A percentile compares a stretch with the other conserved stretches of the same genome.
phyloP scores from a whole-genome alignment of 2,888 invertebrate genomes.

The Cryptocheilus praepositus region DNA sequence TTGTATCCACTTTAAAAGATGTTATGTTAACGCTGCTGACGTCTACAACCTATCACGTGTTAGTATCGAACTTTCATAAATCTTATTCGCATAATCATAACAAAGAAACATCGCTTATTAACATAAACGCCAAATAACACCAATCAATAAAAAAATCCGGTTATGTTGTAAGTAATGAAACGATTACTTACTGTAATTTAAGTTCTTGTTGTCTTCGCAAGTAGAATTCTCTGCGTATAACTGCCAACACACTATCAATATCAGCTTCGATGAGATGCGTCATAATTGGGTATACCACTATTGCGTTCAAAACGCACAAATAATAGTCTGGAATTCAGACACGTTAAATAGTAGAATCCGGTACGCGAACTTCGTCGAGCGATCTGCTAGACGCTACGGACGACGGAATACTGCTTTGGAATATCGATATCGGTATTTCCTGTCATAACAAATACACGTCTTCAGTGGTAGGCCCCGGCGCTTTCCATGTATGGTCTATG shows the following conservation, averaged over 20 bases:
- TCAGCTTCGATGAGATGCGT: neutral
- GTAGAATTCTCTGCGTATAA: constrained; percentile 9
- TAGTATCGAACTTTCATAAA: too few relatives aligned
- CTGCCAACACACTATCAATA: neutral
- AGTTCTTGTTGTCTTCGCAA: neutral
- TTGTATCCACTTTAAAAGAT: too few relatives aligned
- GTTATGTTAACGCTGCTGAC: too few relatives aligned
- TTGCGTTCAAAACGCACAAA: neutral
- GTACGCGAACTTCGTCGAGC: neutral
- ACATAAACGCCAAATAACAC: too few relatives aligned
- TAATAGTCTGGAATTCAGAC: neutral
- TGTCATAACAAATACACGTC: constrained; percentile 15
- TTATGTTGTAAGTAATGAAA: neutral
- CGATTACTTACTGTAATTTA: constrained; percentile 23
- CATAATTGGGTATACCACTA: neutral
- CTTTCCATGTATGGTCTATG: constrained; percentile 41
- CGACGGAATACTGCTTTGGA: constrained; percentile 24
- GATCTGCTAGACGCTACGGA: constrained; percentile 10
- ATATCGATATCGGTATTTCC: constrained; percentile 25
- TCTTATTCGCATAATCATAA: too few relatives aligned
- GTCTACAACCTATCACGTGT: too few relatives aligned
- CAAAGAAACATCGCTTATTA: too few relatives aligned
- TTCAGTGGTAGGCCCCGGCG: constrained; percentile 12
- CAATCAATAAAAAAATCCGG: too few relatives aligned
- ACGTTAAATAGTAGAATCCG: neutral